Conservation (phyloP, 2,113 vertebrate genomes). For the Macquaria australasica region DNA sequence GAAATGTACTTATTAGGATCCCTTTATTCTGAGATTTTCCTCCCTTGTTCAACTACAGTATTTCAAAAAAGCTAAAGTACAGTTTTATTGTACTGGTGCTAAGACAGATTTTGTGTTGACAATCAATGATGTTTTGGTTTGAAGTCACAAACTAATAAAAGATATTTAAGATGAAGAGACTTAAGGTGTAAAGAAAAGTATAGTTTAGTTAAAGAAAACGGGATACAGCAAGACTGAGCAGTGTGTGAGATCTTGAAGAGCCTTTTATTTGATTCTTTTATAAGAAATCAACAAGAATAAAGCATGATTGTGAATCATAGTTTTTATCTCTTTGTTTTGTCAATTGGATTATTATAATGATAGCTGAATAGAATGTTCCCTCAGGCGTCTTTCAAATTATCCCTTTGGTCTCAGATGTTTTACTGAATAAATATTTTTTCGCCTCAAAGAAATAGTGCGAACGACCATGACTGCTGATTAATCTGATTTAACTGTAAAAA, state of each 20-base stretch:
- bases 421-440: not conserved
- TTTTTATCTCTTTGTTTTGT: slow-evolving; percentile 53
- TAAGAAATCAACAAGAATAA: slow-evolving; percentile 86
- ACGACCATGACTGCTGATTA: not conserved
- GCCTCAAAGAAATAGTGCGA: not conserved
- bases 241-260: slow-evolving; percentile 72
- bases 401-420: not conserved
- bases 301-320: slow-evolving; percentile 86
- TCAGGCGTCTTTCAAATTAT: not conserved
- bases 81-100: slow-evolving; percentile 99
- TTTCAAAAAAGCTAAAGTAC: slow-evolving; percentile 90
- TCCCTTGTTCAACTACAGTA: slow-evolving; percentile 83
- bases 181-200: slow-evolving; percentile 81
- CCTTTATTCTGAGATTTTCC: slow-evolving; percentile 82
- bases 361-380: not conserved
- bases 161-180: slow-evolving; percentile 86
- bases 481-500: too few relatives aligned
- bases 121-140: slow-evolving; percentile 89
- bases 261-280: slow-evolving; percentile 83
- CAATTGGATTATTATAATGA: slow-evolving; percentile 12
- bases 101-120: slow-evolving; percentile 91
- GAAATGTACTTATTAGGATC: slow-evolving; percentile 83
- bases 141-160: slow-evolving; percentile 87
- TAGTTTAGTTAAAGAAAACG: slow-evolving; percentile 79
- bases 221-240: slow-evolving; percentile 62